Evolutionary conservation across 2,113 vertebrate genomes (phyloP), one percentile per base, ranked within the genome.

Genomic region (Myocastor coypus): DNA sequence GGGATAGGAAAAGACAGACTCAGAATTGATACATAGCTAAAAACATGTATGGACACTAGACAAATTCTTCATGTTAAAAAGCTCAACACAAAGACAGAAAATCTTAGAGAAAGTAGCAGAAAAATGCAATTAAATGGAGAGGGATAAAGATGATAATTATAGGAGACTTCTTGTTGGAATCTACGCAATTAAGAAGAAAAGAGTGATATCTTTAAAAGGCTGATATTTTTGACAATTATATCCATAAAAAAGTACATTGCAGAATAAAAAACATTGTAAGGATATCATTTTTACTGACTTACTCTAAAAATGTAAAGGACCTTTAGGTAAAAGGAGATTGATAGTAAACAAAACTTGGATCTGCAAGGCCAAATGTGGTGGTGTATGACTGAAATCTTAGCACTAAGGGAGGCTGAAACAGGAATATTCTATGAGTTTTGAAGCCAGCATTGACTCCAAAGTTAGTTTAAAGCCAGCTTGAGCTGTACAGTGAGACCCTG

Each of bases 91-190:
- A 64, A 82, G 28, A 82, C 57, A 82, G 78, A 78, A 87, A 42
- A 30, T 75, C 64, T 57, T 73, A 57, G 32, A 20, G 26, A 32
- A 2, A 63, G 24, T 64, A 14, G 52, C 71, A 37, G 34, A 22
- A 71, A 73, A 71, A 81, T n/a, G 55, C 57, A 42, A 40, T 55
- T 82, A 63, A 24, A 66, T 64, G 24, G 22, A 40, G 57, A 83
- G 28, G 52, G 68, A 63, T 42, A 91, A 50, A 87, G 83, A 66
- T 46, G 34, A 75, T 75, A 46, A 87, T 66, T 64, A 66, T 22
- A 66, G 10, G 94, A 40, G 34, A 59, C n/a, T 82, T 82, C 64
- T 57, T 95, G n/a, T 75, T n/a, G 83, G 77, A 92, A 95, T 59
- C 8, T n/a, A 75, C 57, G 8, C 57, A 82, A 57, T 50, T 46